phyloP scores from a whole-genome alignment of 2,113 vertebrate species.

The Stigmatopora argus region DNA sequence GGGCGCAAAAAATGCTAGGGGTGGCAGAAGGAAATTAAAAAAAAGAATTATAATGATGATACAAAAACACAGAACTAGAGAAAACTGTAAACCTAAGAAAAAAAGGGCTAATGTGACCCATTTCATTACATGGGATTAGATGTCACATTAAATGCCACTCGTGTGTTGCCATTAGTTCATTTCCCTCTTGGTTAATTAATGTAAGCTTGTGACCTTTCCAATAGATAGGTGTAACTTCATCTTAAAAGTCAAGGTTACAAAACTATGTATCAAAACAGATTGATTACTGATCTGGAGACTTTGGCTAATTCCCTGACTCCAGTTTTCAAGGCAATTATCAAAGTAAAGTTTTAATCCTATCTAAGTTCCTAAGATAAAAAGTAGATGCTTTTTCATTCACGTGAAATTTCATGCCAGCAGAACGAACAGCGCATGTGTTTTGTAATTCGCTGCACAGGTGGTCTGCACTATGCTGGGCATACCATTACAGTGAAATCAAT shows the following conservation, averaged over 20 bases:
- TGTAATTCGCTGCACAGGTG: too few species aligned
- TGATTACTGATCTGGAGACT: conserved; percentile 68
- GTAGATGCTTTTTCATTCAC: too few species aligned
- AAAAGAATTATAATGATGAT: too few species aligned
- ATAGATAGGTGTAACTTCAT: conserved; percentile 76
- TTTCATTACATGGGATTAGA: conserved; percentile 58
- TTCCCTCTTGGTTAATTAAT: conserved; percentile 87
- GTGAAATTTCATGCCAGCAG: too few species aligned
- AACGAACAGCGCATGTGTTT: too few species aligned
- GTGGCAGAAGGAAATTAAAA: not conserved
- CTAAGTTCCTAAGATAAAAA: too few species aligned
- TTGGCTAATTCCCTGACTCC: conserved; percentile 22
- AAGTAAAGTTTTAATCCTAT: not conserved
- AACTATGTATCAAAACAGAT: conserved; percentile 71
- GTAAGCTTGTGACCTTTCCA: conserved; percentile 77
- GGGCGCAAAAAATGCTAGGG: conserved; percentile 19
- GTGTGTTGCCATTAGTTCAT: conserved; percentile 75
- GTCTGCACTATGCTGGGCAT: too few species aligned
- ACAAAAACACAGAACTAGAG: too few species aligned
- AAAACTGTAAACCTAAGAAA: conserved; percentile 45
- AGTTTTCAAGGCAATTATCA: conserved; percentile 11
- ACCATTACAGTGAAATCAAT: too few species aligned
- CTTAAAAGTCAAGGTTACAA: conserved; percentile 77
- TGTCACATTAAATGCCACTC: conserved; percentile 73
- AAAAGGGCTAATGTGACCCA: conserved; percentile 48